phyloP scores from a whole-genome alignment of 2,888 invertebrate genomes.

The Hypena proboscidalis region DNA sequence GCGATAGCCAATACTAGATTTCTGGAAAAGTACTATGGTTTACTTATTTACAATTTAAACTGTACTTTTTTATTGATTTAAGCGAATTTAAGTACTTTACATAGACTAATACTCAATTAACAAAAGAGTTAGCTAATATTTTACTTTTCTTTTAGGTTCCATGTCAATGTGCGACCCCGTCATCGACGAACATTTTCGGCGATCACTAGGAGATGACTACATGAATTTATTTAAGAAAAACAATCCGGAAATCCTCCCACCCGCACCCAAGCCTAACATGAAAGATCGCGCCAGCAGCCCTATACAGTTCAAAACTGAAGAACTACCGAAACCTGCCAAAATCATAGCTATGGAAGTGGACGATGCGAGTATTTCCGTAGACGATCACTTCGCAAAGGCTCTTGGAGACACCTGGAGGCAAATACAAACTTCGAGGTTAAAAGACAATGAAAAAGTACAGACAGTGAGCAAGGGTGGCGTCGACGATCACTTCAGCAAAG shows the following conservation, averaged over 20 bases:
- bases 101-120: no score
- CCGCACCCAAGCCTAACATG: constrained; percentile 72
- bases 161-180: constrained; percentile 94
- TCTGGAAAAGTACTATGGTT: no score
- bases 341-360: constrained; percentile 86
- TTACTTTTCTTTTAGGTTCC: constrained; percentile 77
- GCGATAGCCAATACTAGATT: no score
- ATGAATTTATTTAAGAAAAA: constrained; percentile 88
- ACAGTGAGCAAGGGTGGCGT: constrained; percentile 79
- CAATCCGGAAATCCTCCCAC: constrained; percentile 55
- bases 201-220: constrained; percentile 94
- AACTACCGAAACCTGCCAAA: constrained; percentile 68
- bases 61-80: background rate
- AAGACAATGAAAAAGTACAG: constrained; percentile 70
- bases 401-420: constrained; percentile 93
- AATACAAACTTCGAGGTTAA: constrained; percentile 87
- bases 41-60: no score
- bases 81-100: constrained; percentile 3
- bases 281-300: constrained; percentile 81
- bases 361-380: constrained; percentile 88
- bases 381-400: constrained; percentile 97
- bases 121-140: constrained; percentile 4
- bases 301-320: constrained; percentile 73
- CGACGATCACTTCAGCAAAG: constrained; percentile 97
- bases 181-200: constrained; percentile 97